Evolutionary conservation across 2,888 invertebrate genomes (phyloP).

Genomic region (Standfussiana lucernea): DNA sequence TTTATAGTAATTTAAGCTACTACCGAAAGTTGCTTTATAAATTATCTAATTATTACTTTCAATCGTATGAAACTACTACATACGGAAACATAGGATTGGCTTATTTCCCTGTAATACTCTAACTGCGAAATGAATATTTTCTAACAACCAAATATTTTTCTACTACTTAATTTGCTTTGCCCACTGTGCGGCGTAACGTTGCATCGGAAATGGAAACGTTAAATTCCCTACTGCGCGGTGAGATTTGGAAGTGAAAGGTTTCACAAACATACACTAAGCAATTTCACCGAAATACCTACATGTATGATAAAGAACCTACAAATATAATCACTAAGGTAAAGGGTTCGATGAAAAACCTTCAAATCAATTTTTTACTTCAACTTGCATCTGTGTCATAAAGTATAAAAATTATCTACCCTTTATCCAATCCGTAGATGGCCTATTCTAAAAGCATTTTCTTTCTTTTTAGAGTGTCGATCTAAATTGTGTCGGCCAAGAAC

Average conservation of each 20-base stretch:
- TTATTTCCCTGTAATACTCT: background rate
- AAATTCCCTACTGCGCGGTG: conserved; percentile 67
- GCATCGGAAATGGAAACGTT: conserved; percentile 76
- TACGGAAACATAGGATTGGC: background rate
- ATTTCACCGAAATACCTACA: conserved; percentile 21
- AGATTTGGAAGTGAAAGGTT: conserved; percentile 71
- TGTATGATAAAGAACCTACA: background rate
- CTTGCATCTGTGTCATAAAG: no score
- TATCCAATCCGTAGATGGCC: background rate
- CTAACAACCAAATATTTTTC: background rate
- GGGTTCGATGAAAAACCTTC: background rate
- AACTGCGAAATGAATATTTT: background rate
- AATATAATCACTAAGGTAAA: background rate
- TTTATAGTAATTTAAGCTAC: background rate
- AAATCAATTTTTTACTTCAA: background rate
- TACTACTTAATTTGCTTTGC: background rate
- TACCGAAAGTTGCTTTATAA: background rate
- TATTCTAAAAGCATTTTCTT: background rate
- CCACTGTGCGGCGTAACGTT: conserved; percentile 66
- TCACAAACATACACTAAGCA: conserved; percentile 58
- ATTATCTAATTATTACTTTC: background rate
- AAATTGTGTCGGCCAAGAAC: no score
- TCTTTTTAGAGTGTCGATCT: no score
- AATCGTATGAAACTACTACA: background rate
- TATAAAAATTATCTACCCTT: no score